A percentile compares a stretch with the other conserved stretches of the same genome.
phyloP scores from a whole-genome alignment of 1,140 invertebrate genomes.

The Platyscapa corneri region DNA sequence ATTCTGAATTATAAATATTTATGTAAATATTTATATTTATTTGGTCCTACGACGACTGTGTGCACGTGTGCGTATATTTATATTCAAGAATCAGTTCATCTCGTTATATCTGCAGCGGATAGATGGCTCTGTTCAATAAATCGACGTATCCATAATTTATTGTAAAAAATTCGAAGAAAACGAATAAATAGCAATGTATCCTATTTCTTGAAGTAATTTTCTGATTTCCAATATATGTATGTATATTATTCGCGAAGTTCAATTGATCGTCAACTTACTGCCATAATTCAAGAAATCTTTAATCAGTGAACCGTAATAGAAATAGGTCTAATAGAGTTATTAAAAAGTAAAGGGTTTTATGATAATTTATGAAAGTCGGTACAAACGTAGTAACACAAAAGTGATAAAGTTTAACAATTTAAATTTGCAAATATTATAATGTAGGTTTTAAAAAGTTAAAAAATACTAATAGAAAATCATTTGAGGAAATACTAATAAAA shows the following conservation, averaged over 20 bases:
- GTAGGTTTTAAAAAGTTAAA: no score
- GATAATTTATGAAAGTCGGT: no score
- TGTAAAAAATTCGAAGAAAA: conserved; percentile 16
- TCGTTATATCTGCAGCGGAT: background rate
- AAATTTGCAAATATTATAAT: no score
- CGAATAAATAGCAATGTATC: conserved; percentile 19
- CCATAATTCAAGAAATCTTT: no score
- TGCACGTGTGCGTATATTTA: background rate
- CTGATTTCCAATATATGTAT: background rate
- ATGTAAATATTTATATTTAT: background rate
- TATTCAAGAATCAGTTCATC: conserved; percentile 8
- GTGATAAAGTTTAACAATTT: no score
- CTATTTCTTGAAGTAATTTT: conserved; percentile 31
- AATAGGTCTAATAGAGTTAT: no score
- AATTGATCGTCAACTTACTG: conserved; percentile 5
- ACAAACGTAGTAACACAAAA: no score
- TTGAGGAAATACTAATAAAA: no score
- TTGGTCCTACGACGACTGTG: background rate
- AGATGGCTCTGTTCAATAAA: conserved; percentile 20
- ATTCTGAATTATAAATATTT: background rate
- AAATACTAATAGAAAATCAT: no score
- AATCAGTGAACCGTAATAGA: no score
- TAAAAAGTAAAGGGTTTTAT: no score
- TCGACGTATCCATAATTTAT: conserved; percentile 32
- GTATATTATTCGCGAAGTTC: background rate